Base-by-base conservation (phyloP, 1,140 invertebrate species). In the Euglossa dilemma region DNA sequence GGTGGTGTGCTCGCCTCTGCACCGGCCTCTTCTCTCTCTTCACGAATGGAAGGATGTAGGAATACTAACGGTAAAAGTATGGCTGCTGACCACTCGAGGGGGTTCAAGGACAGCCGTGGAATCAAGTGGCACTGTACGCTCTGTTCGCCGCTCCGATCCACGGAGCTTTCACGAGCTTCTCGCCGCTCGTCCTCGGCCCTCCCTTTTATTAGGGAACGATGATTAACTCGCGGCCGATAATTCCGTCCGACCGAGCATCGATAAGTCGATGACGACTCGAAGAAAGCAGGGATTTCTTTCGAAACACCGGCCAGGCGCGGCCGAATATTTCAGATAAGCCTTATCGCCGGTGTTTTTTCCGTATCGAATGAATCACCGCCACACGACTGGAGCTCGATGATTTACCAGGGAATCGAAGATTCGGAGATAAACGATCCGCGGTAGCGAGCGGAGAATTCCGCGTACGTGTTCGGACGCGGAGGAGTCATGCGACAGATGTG, bases 11-110 rank as follows among this genome's bases (percentile, higher is more conserved):
- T 56, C 73, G 69, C 59, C 56, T 76, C 70, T 70, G 59, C 71
- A 45, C 57, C 66, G 72, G 43, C 61, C 54, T 79, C 74, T 74
- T 59, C 57, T 74, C 71, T 80, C 87, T 92, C 91, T 88, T 90
- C 88, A 90, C 91, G 88, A 93, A 92, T 91, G 90, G 91, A 92
- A 93, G 90, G 91, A 93, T 91, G 91, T 91, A 92, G 88, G 91
- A 91, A 93, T 92, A 92, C 90, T 94, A 94, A 94, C 93, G 93
- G 93, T 94, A 94, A 93, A 93, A 91, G 90, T 92, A 93, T 92
- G 91, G 86, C 90, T 85, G 77, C 85, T 86, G 85, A 87, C 84
- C 85, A 87, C 78, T 84, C 84, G 84, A 88, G 76, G 89, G 88
- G 92, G 92, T 93, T 93, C 92, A 93, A 93, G 92, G 92, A 91